phyloP scores from a whole-genome alignment of 2,888 invertebrate genomes.

The Quadroppia sp. region DNA sequence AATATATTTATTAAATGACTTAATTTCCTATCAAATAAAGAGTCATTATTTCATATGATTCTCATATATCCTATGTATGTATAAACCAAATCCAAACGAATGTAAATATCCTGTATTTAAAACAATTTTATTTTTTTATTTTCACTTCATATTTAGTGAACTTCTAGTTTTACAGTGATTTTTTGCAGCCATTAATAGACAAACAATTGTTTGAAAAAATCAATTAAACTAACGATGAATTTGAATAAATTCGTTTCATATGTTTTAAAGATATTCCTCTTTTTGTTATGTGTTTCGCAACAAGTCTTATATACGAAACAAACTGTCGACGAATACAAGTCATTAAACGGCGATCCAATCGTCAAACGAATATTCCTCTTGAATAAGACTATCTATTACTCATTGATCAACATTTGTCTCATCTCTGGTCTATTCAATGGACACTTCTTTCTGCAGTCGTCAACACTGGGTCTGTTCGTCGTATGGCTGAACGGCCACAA shows the following conservation, averaged over 20 bases:
- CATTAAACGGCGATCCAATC: neutral
- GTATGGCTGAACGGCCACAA: slow-evolving; percentile 12
- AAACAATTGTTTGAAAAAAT: too few relatives aligned
- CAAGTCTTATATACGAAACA: neutral
- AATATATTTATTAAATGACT: neutral
- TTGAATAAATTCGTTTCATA: neutral
- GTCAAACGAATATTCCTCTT: slow-evolving; percentile 2
- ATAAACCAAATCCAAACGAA: too few relatives aligned
- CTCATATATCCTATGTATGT: too few relatives aligned
- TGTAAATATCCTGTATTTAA: too few relatives aligned
- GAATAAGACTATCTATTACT: neutral
- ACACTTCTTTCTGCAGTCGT: slow-evolving; percentile 4
- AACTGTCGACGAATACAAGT: neutral
- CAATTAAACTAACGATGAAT: neutral
- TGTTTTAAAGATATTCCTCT: neutral
- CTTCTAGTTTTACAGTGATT: too few relatives aligned
- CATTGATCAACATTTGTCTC: neutral
- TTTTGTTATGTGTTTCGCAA: slow-evolving; percentile 11
- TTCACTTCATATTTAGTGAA: too few relatives aligned
- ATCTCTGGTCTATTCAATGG: slow-evolving; percentile 14
- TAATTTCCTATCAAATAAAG: neutral
- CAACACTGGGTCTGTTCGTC: neutral
- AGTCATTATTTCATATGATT: neutral
- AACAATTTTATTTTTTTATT: too few relatives aligned
- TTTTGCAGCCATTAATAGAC: too few relatives aligned